phyloP scores from a whole-genome alignment of 2,888 invertebrate species.

The Tetheella fluctuosa region DNA sequence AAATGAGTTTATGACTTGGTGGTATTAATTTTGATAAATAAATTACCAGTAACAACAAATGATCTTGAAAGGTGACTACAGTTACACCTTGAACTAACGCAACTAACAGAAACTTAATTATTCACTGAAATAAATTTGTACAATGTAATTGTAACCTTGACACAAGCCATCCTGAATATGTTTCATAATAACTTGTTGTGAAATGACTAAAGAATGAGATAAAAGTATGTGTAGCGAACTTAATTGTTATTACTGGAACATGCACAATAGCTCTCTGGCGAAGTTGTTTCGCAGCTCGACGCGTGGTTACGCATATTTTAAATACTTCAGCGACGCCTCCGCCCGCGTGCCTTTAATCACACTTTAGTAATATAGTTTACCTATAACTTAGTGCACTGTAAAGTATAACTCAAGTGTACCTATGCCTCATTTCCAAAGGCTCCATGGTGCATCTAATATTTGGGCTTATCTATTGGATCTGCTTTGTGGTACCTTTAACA shows the following conservation, averaged over 20 bases:
- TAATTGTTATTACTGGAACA: constrained; percentile 6
- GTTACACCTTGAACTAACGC: not conserved
- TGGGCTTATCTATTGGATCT: too few species aligned
- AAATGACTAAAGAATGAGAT: not conserved
- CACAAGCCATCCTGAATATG: not conserved
- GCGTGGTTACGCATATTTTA: constrained; percentile 39
- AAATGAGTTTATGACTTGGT: too few species aligned
- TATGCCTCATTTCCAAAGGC: not conserved
- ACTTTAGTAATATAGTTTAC: too few species aligned
- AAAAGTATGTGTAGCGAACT: not conserved
- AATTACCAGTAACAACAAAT: too few species aligned
- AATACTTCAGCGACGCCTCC: constrained; percentile 31
- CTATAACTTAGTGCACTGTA: not conserved
- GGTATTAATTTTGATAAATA: too few species aligned
- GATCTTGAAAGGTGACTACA: too few species aligned
- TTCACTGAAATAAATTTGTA: not conserved
- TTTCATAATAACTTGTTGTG: not conserved
- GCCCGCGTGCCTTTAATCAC: constrained; percentile 16
- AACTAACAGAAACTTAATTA: not conserved
- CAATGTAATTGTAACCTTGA: not conserved
- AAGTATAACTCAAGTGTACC: not conserved
- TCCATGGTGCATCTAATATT: too few species aligned
- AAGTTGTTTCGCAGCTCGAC: constrained; percentile 4
- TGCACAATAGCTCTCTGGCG: constrained; percentile 3
- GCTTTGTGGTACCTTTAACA: too few species aligned